A percentile compares a stretch with the other conserved stretches of the same genome.
These are phyloP conservation scores for Drosophila mulleri DNA, from an alignment of 2,888 invertebrate genomes.

Conservation along the genomic window DNA sequence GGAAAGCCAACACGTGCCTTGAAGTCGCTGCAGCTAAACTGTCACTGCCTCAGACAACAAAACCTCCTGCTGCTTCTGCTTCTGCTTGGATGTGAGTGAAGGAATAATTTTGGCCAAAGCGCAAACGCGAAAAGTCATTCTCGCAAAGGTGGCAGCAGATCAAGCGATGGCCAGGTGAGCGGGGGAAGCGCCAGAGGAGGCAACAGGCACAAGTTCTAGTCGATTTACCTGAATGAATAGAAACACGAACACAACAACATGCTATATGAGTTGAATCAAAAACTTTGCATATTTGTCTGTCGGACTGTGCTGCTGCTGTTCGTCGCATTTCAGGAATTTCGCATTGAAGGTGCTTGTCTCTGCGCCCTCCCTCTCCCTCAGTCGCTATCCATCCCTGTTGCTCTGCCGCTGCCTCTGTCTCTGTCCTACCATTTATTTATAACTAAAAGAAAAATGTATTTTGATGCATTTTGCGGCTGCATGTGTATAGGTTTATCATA, in stretches of 20 bases:
- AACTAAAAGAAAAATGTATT: conserved; percentile 19
- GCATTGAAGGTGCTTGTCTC: conserved; percentile 4
- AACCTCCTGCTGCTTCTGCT: conserved; percentile 66
- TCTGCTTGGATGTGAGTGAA: conserved; percentile 31
- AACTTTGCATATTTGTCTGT: conserved; percentile 38
- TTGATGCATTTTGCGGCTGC: conserved; percentile 13
- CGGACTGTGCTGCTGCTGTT: conserved; percentile 11
- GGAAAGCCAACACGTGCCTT: conserved; percentile 14
- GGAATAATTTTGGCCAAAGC: conserved; percentile 17
- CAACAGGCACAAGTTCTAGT: conserved; percentile 35
- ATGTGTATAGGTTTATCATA: conserved; percentile 16
- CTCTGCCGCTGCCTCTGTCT: neutral
- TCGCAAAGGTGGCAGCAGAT: conserved; percentile 4
- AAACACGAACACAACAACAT: conserved; percentile 48
- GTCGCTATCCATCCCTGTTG: neutral
- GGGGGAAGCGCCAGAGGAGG: conserved; percentile 9
- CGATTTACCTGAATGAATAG: conserved; percentile 52
- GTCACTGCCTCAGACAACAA: conserved; percentile 61
- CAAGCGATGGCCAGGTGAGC: conserved; percentile 28
- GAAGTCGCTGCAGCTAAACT: conserved; percentile 38
- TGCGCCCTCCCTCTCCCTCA: neutral
- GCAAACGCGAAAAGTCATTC: conserved; percentile 14
- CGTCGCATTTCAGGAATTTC: conserved; percentile 11
- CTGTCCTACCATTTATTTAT: conserved; percentile 44
- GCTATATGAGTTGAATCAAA: conserved; percentile 39